These are phyloP conservation scores for Henricia sp. DNA, from an alignment of 53 echinoderm and acorn worm species.

Conservation along the genomic window DNA sequence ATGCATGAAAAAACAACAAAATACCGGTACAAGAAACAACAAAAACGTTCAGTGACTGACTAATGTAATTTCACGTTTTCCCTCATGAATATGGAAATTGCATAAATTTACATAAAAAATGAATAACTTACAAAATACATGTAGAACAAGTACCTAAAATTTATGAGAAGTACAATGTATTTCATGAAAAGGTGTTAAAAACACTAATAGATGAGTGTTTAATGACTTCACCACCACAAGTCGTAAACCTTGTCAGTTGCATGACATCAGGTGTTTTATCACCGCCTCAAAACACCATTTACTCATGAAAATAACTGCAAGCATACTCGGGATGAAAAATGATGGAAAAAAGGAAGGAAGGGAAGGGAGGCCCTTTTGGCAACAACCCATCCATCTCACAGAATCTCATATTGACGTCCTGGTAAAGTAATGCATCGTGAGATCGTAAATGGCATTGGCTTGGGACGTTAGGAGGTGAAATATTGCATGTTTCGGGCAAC, in stretches of 20 bases:
- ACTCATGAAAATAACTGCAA: constrained; percentile 32
- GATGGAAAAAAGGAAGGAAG: not conserved
- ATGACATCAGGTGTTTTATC: constrained; percentile 31
- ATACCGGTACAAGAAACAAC: too few relatives aligned
- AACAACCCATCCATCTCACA: constrained; percentile 41
- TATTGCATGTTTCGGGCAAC: constrained; percentile 28
- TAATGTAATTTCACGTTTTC: too few relatives aligned
- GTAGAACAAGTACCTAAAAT: constrained; percentile 5
- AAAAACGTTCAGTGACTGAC: too few relatives aligned
- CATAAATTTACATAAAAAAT: too few relatives aligned
- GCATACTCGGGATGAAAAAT: not conserved
- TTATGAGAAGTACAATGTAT: constrained; percentile 36
- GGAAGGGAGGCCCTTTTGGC: constrained; percentile 10
- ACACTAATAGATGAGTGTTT: not conserved
- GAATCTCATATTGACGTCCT: constrained; percentile 34
- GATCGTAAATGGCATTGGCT: constrained; percentile 32
- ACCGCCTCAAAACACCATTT: constrained; percentile 20
- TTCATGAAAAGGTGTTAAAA: constrained; percentile 17
- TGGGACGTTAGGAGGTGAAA: not conserved
- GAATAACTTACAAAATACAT: too few relatives aligned
- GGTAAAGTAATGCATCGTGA: constrained; percentile 2
- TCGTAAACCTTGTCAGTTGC: not conserved
- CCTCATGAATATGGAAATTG: too few relatives aligned
- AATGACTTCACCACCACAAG: constrained; percentile 15
- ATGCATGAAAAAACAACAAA: too few relatives aligned